Evolutionary conservation across 2,888 invertebrate species (phyloP).

Genomic region (Amiota communis): DNA sequence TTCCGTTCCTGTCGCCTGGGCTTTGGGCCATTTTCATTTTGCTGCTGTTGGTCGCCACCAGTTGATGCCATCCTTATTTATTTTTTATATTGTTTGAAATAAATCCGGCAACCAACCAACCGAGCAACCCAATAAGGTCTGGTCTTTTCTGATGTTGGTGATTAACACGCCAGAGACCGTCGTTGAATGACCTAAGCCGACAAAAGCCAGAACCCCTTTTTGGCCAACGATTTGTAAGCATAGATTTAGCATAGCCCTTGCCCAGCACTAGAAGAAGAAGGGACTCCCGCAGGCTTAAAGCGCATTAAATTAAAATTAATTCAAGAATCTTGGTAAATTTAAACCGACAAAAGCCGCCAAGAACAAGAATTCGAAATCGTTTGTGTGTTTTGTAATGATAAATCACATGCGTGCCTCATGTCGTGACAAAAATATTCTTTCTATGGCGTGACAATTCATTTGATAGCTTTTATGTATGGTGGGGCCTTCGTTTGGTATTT

Average conservation of each 20-base stretch:
- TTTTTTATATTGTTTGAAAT: not conserved
- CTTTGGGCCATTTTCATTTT: not conserved
- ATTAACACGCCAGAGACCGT: conserved; percentile 26
- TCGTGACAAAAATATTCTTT: conserved; percentile 8
- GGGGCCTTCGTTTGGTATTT: no score
- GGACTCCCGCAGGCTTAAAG: conserved; percentile 9
- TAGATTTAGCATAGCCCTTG: conserved; percentile 19
- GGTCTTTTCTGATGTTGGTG: not conserved
- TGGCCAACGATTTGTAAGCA: conserved; percentile 10
- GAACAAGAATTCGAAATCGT: not conserved
- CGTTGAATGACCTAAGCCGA: conserved; percentile 6
- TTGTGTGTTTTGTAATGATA: not conserved
- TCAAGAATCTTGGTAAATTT: not conserved
- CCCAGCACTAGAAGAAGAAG: not conserved
- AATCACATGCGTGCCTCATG: conserved; percentile 21
- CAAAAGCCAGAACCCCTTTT: conserved; percentile 17
- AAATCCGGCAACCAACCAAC: not conserved
- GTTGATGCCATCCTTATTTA: not conserved
- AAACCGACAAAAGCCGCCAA: not conserved
- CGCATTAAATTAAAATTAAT: conserved; percentile 27
- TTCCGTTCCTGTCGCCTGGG: conserved; percentile 40
- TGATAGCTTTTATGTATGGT: not conserved
- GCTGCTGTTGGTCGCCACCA: not conserved
- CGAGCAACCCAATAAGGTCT: conserved; percentile 12
- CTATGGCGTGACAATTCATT: conserved; percentile 7